These are phyloP conservation scores for Caenorhabditis latens DNA, from an alignment of 1,140 invertebrate species.

Conservation along the genomic window DNA sequence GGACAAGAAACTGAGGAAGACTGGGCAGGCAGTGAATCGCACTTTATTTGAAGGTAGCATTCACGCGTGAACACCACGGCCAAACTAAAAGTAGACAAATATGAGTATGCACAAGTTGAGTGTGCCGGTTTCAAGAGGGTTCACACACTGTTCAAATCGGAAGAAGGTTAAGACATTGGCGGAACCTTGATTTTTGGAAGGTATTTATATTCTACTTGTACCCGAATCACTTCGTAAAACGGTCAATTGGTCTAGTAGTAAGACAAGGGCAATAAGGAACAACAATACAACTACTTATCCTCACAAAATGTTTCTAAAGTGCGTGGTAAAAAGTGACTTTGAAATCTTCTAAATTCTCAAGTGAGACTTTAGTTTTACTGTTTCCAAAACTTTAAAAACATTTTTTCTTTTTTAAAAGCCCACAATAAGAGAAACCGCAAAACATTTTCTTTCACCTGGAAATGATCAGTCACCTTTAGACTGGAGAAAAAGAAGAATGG, in stretches of 20 bases:
- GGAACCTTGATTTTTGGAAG: constrained; percentile 41
- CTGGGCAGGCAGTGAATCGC: background rate
- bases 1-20: background rate
- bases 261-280: background rate
- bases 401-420: too few relatives aligned
- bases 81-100: constrained; percentile 44
- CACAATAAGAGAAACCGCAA: background rate
- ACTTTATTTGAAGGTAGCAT: constrained; percentile 56
- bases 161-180: background rate
- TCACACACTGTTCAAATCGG: constrained; percentile 15
- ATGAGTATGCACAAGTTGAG: constrained; percentile 53
- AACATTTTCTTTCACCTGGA: background rate
- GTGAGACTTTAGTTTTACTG: too few relatives aligned
- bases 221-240: background rate
- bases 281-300: background rate
- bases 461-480: background rate
- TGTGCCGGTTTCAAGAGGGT: constrained; percentile 44
- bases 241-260: constrained; percentile 14
- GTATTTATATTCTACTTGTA: background rate
- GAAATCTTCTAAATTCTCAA: background rate
- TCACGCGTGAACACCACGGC: constrained; percentile 44
- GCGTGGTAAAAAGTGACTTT: too few relatives aligned
- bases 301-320: too few relatives aligned
- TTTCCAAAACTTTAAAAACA: too few relatives aligned
- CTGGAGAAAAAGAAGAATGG: background rate